phyloP scores from a whole-genome alignment of 2,888 invertebrate species.

The Gortyna flavago region DNA sequence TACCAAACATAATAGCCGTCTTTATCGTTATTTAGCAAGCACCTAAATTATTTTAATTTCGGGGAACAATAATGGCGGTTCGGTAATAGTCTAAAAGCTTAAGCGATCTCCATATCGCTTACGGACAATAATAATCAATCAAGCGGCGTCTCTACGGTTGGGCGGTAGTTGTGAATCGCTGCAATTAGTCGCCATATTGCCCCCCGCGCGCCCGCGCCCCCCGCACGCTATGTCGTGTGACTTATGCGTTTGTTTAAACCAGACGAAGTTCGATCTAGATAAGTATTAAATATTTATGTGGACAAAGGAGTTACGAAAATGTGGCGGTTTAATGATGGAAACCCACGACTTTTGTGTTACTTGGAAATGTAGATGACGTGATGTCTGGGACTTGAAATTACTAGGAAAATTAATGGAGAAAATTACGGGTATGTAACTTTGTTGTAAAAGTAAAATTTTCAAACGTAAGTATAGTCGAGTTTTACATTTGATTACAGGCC shows the following conservation, averaged over 20 bases:
- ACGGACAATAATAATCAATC: constrained; percentile 81
- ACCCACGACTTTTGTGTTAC: constrained; percentile 18
- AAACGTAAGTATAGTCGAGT: not conserved
- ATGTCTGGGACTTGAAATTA: constrained; percentile 39
- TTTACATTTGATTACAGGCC: not conserved
- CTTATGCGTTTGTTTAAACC: constrained; percentile 61
- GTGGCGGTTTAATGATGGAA: constrained; percentile 19
- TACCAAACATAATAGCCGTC: constrained; percentile 39
- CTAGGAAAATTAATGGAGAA: not conserved
- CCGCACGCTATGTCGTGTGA: constrained; percentile 57
- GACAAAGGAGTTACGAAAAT: constrained; percentile 16
- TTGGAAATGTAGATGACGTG: constrained; percentile 33
- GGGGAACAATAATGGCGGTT: constrained; percentile 54
- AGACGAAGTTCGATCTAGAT: constrained; percentile 61
- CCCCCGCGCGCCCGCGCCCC: constrained; percentile 57
- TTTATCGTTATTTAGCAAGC: constrained; percentile 52
- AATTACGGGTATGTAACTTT: constrained; percentile 9
- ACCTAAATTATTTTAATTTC: constrained; percentile 59
- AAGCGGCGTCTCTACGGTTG: constrained; percentile 75
- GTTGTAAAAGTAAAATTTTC: constrained; percentile 9
- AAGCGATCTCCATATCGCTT: constrained; percentile 74
- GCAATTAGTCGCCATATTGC: constrained; percentile 83
- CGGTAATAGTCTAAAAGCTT: constrained; percentile 68
- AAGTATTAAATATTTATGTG: constrained; percentile 48
- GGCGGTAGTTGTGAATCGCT: constrained; percentile 80